These are phyloP conservation scores for Sycophaga agraensis DNA, from an alignment of 1,140 invertebrate genomes.

Conservation along the genomic window DNA sequence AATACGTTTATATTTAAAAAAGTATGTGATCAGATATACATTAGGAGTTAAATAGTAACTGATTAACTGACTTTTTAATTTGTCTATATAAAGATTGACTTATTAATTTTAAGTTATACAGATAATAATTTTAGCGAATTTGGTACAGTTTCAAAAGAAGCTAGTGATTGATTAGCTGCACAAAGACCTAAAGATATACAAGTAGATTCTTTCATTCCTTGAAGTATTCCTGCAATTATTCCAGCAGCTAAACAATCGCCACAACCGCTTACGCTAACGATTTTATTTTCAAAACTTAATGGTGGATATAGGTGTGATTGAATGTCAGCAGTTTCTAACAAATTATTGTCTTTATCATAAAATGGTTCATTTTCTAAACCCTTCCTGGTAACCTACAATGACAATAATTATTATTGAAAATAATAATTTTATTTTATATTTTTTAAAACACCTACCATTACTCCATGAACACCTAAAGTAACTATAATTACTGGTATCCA, in stretches of 20 bases:
- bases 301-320: conserved; percentile 45
- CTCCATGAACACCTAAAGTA: conserved; percentile 50
- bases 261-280: conserved; percentile 58
- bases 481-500: conserved; percentile 46
- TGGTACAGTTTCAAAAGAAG: conserved; percentile 56
- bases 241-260: conserved; percentile 61
- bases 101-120: not conserved
- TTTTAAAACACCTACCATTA: conserved; percentile 42
- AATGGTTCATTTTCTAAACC: conserved; percentile 36
- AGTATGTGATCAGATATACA: too few relatives aligned
- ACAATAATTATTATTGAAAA: not conserved
- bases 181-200: conserved; percentile 55
- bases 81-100: too few relatives aligned
- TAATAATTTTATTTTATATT: not conserved
- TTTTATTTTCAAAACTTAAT: conserved; percentile 26
- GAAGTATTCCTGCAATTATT: conserved; percentile 57
- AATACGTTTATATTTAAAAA: too few relatives aligned
- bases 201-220: conserved; percentile 46
- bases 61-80: too few relatives aligned
- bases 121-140: conserved; percentile 29
- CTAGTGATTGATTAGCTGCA: conserved; percentile 58
- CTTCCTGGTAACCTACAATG: conserved; percentile 41
- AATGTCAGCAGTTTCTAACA: conserved; percentile 30
- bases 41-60: too few relatives aligned
- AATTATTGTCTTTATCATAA: conserved; percentile 35